Conservation (phyloP, 1,140 invertebrate species). For the Drosophila santomea region DNA sequence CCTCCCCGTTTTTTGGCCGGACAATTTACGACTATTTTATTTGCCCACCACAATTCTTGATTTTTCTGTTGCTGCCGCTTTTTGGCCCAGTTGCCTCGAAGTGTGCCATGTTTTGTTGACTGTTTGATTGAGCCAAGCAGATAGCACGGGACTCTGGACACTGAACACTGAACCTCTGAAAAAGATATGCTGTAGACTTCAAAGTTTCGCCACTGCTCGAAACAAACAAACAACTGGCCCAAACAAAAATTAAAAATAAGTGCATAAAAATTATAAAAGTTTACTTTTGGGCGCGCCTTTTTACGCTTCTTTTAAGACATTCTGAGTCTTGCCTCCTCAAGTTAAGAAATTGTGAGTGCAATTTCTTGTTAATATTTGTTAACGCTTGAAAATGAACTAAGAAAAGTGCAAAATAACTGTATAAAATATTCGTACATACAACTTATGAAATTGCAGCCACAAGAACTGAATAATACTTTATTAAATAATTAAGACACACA, state of each 20-base stretch:
- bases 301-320: background rate
- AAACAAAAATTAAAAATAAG: constrained; percentile 69
- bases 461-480: too few species aligned
- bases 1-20: background rate
- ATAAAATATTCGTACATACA: too few species aligned
- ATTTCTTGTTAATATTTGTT: constrained; percentile 19
- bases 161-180: background rate
- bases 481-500: too few species aligned
- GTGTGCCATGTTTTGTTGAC: constrained; percentile 46
- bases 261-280: constrained; percentile 49
- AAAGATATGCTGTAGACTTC: constrained; percentile 40
- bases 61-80: constrained; percentile 18
- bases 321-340: constrained; percentile 1
- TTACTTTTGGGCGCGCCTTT: constrained; percentile 11
- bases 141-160: constrained; percentile 19
- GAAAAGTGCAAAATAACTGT: background rate
- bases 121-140: constrained; percentile 58
- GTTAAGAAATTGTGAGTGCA: constrained; percentile 23
- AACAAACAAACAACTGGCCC: constrained; percentile 36
- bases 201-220: constrained; percentile 43
- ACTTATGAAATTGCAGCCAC: too few species aligned
- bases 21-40: constrained; percentile 73
- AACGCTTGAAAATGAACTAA: background rate
- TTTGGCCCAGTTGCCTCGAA: constrained; percentile 21
- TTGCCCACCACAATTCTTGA: constrained; percentile 53